A percentile compares a stretch with the other conserved stretches of the same genome.
These are phyloP conservation scores for Microhierax caerulescens DNA, from an alignment of 2,797 vertebrate species.

Conservation along the genomic window DNA sequence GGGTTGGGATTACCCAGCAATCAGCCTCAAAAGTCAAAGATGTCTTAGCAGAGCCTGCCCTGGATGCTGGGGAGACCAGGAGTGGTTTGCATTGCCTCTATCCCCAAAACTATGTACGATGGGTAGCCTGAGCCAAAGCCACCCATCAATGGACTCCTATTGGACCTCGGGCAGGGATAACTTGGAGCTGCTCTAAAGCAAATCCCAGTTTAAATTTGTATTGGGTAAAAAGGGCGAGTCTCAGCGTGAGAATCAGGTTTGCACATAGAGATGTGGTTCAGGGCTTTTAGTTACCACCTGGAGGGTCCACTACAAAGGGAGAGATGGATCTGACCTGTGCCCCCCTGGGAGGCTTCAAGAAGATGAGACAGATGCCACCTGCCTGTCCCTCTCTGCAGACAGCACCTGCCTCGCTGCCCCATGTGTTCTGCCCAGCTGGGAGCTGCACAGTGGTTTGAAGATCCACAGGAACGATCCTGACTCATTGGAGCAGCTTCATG, in stretches of 20 bases:
- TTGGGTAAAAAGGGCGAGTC: not conserved
- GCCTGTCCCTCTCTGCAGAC: not conserved
- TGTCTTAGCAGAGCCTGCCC: not conserved
- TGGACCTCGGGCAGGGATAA: not conserved
- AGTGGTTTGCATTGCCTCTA: not conserved
- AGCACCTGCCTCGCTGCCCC: fast-evolving
- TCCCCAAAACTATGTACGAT: not conserved
- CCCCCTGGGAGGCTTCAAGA: not conserved
- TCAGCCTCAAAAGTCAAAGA: not conserved
- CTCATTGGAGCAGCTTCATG: not conserved
- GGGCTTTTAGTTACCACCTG: not conserved
- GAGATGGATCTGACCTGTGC: not conserved
- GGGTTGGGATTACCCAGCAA: fast-evolving
- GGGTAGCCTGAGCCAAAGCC: not conserved
- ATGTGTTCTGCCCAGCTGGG: fast-evolving
- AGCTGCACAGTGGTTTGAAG: not conserved
- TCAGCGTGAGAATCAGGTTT: not conserved
- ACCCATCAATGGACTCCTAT: not conserved
- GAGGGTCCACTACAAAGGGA: not conserved
- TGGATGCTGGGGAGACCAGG: not conserved
- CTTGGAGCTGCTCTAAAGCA: not conserved
- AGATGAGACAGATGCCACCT: not conserved
- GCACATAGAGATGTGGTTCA: not conserved
- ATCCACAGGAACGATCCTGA: not conserved
- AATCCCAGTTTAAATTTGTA: not conserved